Base-by-base conservation (phyloP, 1,140 invertebrate species). In the Whitmania pigra region DNA sequence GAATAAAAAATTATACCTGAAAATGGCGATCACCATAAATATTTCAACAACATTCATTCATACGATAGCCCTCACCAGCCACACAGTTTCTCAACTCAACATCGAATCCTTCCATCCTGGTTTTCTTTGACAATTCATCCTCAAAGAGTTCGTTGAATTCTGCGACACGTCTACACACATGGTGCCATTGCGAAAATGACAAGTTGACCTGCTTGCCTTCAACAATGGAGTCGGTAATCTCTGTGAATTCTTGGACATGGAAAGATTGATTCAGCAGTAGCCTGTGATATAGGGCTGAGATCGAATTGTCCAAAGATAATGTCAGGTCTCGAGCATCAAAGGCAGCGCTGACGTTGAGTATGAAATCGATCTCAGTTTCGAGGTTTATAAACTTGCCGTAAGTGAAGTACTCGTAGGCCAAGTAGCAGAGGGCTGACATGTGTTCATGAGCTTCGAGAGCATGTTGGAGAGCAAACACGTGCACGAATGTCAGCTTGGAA, bases 391-490 rank as follows among this genome's bases (percentile, higher is more conserved):
- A 63, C 22, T 7, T 31, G 22, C 57, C 57, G 6, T 25, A 31
- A 63, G 29, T 31, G 22, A 63, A 63, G 11, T 63, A 25, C 57
- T 63, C 57, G 57, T 63, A 63, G 29, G 57, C 57, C 20, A 63
- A 31, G 22, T 63, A n/a, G 57, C 57, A 63, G 29, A 63, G 57
- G 29, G 13, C 11, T 11, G 57, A 63, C 22, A 63, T 22, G 29
- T 22, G 22, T 63, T 63, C 4, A 18, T 63, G 57, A 63, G 57
- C 15, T 63, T 63, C 57, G 22, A 63, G 29, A 31, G 29, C 57
- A 31, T 63, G 29, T 63, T 63, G 57, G 18, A 63, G 57, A 4
- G 57, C 57, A 63, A 63, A 63, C 22, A 63, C 57, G 57, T 63
- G 57, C 57, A 63, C 22, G 20, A 63, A 63, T 7, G 57, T 63